phyloP scores from a whole-genome alignment of 2,797 vertebrate genomes.

The Toxotes lorentzi region DNA sequence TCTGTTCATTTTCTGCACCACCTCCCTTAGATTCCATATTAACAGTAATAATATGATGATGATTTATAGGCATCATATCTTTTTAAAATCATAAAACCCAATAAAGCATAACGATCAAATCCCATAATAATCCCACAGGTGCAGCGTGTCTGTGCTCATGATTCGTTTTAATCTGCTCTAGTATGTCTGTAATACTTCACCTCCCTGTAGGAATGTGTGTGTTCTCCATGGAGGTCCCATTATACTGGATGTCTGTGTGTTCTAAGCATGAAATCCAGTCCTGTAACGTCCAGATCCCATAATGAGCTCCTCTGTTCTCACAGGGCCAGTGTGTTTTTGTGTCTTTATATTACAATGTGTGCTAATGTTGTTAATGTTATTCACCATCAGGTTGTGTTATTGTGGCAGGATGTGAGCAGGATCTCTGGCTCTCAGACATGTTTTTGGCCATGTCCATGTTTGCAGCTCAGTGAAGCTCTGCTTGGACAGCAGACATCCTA shows the following conservation, averaged over 20 bases:
- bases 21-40: background rate
- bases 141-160: constrained; percentile 1
- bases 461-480: too few species aligned
- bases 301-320: too few species aligned
- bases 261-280: background rate
- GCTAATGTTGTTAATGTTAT: too few species aligned
- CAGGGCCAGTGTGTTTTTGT: too few species aligned
- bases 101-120: background rate
- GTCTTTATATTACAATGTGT: too few species aligned
- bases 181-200: background rate
- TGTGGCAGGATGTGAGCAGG: too few species aligned
- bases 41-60: too few species aligned
- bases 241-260: background rate
- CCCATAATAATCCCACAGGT: constrained; percentile 7
- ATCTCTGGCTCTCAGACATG: too few species aligned
- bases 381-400: too few species aligned
- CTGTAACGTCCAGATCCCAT: too few species aligned
- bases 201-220: background rate
- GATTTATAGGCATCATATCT: background rate
- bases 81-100: background rate
- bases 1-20: background rate
- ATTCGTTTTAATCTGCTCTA: background rate
- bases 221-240: background rate
- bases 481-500: too few species aligned
- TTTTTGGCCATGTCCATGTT: too few species aligned